Percentiles rank a stretch among this genome's conserved stretches.
Conservation (phyloP, 2,113 vertebrate genomes). For the Sminthopsis crassicaudata region DNA sequence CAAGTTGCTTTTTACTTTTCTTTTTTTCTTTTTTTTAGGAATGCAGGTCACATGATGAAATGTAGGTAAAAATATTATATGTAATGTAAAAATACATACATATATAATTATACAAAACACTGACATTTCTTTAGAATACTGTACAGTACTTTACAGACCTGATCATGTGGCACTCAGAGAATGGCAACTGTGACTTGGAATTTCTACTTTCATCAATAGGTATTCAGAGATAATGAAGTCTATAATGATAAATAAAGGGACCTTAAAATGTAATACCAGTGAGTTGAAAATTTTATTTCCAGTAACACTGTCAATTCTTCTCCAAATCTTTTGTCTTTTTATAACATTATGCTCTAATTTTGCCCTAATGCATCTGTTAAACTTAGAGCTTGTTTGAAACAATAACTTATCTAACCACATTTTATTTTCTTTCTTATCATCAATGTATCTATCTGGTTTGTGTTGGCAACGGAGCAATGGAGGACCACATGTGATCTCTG, state of each 20-base stretch:
- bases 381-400: constrained; percentile 58
- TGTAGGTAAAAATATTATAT: constrained; percentile 51
- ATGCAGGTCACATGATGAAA: constrained; percentile 69
- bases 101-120: constrained; percentile 42
- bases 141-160: constrained; percentile 61
- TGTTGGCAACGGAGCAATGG: constrained; percentile 23
- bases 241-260: constrained; percentile 8
- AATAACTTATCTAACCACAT: neutral
- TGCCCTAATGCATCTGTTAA: constrained; percentile 14
- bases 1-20: too few species aligned
- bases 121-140: constrained; percentile 42
- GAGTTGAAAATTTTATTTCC: constrained; percentile 54
- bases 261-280: neutral
- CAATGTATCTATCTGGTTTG: neutral
- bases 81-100: neutral
- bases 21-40: constrained; percentile 66
- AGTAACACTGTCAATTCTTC: constrained; percentile 17
- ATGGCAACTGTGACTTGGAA: constrained; percentile 42
- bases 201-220: constrained; percentile 44
- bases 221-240: constrained; percentile 33
- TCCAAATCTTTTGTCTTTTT: neutral
- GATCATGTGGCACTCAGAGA: constrained; percentile 53
- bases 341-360: constrained; percentile 34
- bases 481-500: constrained; percentile 15
- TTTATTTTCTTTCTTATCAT: neutral